phyloP scores from a whole-genome alignment of 2,888 invertebrate species.

The Lagria hirta region DNA sequence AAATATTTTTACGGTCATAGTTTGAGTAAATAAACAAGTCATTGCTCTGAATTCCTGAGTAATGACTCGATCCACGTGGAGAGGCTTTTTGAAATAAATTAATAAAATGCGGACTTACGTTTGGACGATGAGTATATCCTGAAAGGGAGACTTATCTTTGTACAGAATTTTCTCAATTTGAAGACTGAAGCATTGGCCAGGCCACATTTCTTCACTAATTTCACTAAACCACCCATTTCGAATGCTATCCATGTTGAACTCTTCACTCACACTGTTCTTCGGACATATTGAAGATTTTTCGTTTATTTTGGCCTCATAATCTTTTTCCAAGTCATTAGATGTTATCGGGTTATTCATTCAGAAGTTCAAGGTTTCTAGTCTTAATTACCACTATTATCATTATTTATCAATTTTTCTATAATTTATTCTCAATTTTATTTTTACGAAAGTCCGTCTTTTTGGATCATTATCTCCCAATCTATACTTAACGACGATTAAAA shows the following conservation, averaged over 20 bases:
- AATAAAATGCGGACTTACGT: slow-evolving; percentile 35
- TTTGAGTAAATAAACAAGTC: neutral
- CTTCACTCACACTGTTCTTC: too few relatives aligned
- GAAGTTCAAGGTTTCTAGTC: too few relatives aligned
- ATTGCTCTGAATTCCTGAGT: neutral
- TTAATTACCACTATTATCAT: too few relatives aligned
- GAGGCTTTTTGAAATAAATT: neutral
- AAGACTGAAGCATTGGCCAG: slow-evolving; percentile 85
- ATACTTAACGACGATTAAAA: too few relatives aligned
- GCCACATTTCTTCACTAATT: slow-evolving; percentile 84
- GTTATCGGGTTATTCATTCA: too few relatives aligned
- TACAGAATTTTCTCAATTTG: slow-evolving; percentile 79
- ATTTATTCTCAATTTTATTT: too few relatives aligned
- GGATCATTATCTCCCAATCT: too few relatives aligned
- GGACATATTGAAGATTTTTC: too few relatives aligned
- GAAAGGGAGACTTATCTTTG: slow-evolving; percentile 77
- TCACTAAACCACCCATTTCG: slow-evolving; percentile 92
- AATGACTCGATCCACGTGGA: slow-evolving; percentile 1
- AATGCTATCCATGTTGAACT: slow-evolving; percentile 52
- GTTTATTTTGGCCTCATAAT: too few relatives aligned
- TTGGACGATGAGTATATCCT: slow-evolving; percentile 72
- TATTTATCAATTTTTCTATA: too few relatives aligned
- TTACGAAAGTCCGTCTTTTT: too few relatives aligned
- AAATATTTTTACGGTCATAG: neutral
- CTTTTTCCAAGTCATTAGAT: too few relatives aligned